Evolutionary conservation across 1,140 invertebrate species (phyloP), one percentile per base, ranked within the genome.

Genomic region (Sitodiplosis mosellana): DNA sequence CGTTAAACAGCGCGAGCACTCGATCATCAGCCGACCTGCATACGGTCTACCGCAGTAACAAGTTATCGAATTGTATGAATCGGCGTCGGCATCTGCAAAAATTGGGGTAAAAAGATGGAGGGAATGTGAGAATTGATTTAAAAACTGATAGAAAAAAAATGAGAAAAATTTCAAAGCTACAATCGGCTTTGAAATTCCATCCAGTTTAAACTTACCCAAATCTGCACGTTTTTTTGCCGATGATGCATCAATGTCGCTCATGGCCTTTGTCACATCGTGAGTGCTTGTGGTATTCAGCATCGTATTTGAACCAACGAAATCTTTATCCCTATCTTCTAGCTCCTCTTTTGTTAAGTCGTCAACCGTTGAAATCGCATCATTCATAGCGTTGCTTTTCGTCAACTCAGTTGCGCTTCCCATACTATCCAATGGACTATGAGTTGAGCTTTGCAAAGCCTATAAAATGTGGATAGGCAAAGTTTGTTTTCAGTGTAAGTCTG

Each of bases 21-120:
- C 73, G 21, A 77, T 76, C 74, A 77, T 76, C 18, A 74, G 73
- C 41, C 75, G 58, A 1, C 73, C 72, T 46, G 71, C 72, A 63
- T 74, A 77, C 7, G 75, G 75, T 56, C 76, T 77, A 50, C 69
- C 59, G 62, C 75, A 77, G 53, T 68, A 74, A 57, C 75, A 77
- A 10, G 75, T 75, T n/a, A 77, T 64, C 46, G 65, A 55, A 54
- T 70, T 62, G 55, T 61, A 70, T 2, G 66, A 69, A 50, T 72
- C 71, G 47, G 70, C 67, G 55, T 69, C 67, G 27, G 14, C 59
- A 53, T 44, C 60, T 38, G 33, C 7, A 34, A 7, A 38, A 38
- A 38, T 45, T 33, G 52, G 59, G 12, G 12, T 5, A n/a, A n/a
- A 5, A 14, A 38, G 5, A 38, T 14, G 12, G n/a, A n/a, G n/a